Evolutionary conservation across 1,140 invertebrate species (phyloP), one percentile per base, ranked within the genome.

Genomic region (Diorhabda carinulata): DNA sequence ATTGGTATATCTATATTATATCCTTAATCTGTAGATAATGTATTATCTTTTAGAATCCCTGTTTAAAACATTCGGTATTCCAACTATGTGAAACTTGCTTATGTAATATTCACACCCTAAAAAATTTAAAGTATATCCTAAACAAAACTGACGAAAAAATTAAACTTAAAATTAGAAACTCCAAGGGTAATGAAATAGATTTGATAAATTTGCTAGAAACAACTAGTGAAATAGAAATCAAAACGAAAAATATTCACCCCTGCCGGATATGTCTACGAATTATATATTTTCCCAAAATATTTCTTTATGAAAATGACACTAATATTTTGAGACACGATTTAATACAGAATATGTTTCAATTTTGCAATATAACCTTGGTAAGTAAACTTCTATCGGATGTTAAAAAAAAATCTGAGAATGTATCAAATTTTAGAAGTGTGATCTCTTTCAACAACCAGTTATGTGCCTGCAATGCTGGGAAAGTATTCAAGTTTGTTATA

Each of bases 401-500:
- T 25, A 25, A 25, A 25, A 25, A 25, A 25, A 25, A 25, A 25
- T 25, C 25, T 25, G 25, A 25, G 25, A 25, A 25, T 25, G 2
- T 25, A 25, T 25, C 25, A 25, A 7, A 40, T 62, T 62, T 8
- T 43, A 62, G 61, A 10, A 62, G 7, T 44, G 43, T 10, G 7
- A 62, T 43, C n/a, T 62, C 3, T 62, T 43, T 41, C 8, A 62
- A 62, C 42, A 62, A n/a, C 61, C 61, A 43, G 41, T 62, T 6
- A 62, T 62, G 61, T 62, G 61, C 44, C 3, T 44, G 7, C 8
- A 62, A 43, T 62, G 61, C 25, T 62, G 61, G 61, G 41, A 62
- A 62, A 41, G 10, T 9, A 41, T 62, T 3, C 61, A 62, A 10
- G n/a, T 43, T 9, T 62, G 3, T 6, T 62, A 62, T 9, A 62